Base-by-base conservation (phyloP, 2,797 vertebrate genomes). In the Danio albolineatus region DNA sequence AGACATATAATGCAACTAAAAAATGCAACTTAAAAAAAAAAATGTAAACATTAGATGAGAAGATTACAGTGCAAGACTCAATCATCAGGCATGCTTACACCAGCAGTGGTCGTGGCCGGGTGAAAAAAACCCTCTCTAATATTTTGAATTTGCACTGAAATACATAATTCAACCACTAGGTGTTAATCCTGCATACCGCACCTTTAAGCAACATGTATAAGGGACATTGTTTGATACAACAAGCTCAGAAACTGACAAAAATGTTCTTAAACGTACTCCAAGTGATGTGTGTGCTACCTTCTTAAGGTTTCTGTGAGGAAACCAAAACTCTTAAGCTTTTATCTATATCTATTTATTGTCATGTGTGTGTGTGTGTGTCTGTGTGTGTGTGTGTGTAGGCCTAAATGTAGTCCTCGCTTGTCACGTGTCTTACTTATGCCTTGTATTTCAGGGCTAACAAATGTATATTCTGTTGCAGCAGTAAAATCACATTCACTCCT, bases 391-490 rank as follows among this genome's bases (percentile, higher is more conserved):
- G 38, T 21, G 17, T 38, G 16, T 12, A 43, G 39, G 39, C 17
- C 39, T 57, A 28, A 21, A 43, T 4, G 41, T 72, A 57, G 44
- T 73, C 54, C 13, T 57, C 17, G 5, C 57, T 44, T 56, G 12
- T 12, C 49, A 70, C 14, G 36, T 70, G 67, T 49, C 70, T 71
- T 54, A 54, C 2, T 19, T 46, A 16, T 67, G 65, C 13, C 65
- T 53, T 69, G 48, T 6, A 44, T 44, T 2, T 4, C 17, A 13
- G 49, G 39, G 53, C 39, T 56, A 19, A 9, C 19, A n/a, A n/a
- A 41, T 57, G 54, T 54, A 2, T 41, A 36, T 41, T 36, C 36
- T n/a, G 1, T 57, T 54, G 49, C 49, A 54, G 17, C 10, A 39
- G 4, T 46, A 19, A 65, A 46, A 46, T 46, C 41, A 65, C 14